Percentiles rank a stretch among this genome's conserved stretches.
These are phyloP conservation scores for Propithecus deckenii DNA, from an alignment of 2,797 vertebrate species.

Conservation along the genomic window DNA sequence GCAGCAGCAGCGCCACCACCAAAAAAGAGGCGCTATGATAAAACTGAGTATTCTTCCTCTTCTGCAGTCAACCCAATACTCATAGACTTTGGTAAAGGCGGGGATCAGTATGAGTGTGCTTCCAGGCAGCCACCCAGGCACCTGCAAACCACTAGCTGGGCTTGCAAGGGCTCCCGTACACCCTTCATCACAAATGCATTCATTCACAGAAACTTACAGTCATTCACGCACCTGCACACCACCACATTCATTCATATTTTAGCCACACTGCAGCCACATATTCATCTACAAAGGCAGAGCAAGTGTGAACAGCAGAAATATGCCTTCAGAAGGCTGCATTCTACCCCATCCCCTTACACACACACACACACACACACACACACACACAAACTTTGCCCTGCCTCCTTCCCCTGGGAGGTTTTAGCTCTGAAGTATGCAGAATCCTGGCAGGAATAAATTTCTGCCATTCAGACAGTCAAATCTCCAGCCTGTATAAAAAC, in stretches of 20 bases:
- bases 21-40: neutral
- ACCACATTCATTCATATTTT: slow-evolving; percentile 74
- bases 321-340: neutral
- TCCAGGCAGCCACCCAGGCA: slow-evolving; percentile 32
- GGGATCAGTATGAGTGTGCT: neutral
- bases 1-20: neutral
- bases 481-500: slow-evolving; percentile 32
- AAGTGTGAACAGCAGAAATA: slow-evolving; percentile 13
- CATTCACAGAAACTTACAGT: slow-evolving; percentile 75
- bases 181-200: slow-evolving; percentile 59
- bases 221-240: slow-evolving; percentile 76
- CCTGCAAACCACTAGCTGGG: slow-evolving; percentile 48
- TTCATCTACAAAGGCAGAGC: slow-evolving; percentile 35
- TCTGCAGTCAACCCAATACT: neutral
- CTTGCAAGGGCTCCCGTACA: slow-evolving; percentile 33
- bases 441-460: slow-evolving; percentile 50
- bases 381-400: neutral
- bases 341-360: neutral
- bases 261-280: slow-evolving; percentile 58
- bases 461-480: slow-evolving; percentile 1
- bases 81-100: neutral
- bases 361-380: neutral
- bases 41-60: neutral
- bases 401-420: neutral
- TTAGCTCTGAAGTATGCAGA: slow-evolving; percentile 1